phyloP scores from a whole-genome alignment of 2,797 vertebrate species.

The Chelon labrosus region DNA sequence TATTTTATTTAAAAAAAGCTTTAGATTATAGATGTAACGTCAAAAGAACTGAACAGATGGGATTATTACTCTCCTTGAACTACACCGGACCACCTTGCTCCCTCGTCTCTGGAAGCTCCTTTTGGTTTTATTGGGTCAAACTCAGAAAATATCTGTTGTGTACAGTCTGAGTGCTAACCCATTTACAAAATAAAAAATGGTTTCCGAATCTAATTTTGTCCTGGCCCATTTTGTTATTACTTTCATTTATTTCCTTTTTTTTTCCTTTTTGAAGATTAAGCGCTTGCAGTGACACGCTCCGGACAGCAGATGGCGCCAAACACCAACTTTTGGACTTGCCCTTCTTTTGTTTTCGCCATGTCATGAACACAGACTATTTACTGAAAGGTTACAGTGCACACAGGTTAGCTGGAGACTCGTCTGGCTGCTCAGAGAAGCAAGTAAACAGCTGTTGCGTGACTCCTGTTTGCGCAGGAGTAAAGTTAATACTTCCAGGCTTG shows the following conservation, averaged over 20 bases:
- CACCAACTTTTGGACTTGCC: no score
- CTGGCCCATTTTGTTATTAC: conserved; percentile 56
- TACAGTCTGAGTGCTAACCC: conserved; percentile 96
- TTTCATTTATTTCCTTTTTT: conserved; percentile 22
- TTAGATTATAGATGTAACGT: conserved; percentile 23
- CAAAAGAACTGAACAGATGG: conserved; percentile 6
- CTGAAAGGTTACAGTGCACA: conserved; percentile 68
- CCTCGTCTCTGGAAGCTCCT: conserved; percentile 86
- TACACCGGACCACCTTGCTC: conserved; percentile 77
- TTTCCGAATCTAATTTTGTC: conserved; percentile 73
- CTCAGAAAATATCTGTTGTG: conserved; percentile 90
- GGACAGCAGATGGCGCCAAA: conserved; percentile 64
- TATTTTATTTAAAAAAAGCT: background rate
- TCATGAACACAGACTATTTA: conserved; percentile 69
- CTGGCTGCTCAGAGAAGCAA: conserved; percentile 26
- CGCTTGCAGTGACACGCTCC: background rate
- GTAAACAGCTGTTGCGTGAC: conserved; percentile 66
- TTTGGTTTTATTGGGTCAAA: conserved; percentile 92
- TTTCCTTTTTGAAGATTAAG: background rate
- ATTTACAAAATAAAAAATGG: conserved; percentile 80
- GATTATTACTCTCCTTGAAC: conserved; percentile 25
- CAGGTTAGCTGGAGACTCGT: conserved; percentile 60
- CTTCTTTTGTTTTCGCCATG: conserved; percentile 62
- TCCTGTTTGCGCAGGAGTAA: conserved; percentile 47
- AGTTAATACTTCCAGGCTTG: conserved; percentile 54